Evolutionary conservation across 2,113 vertebrate species (phyloP).

Genomic region (Rostratula benghalensis): DNA sequence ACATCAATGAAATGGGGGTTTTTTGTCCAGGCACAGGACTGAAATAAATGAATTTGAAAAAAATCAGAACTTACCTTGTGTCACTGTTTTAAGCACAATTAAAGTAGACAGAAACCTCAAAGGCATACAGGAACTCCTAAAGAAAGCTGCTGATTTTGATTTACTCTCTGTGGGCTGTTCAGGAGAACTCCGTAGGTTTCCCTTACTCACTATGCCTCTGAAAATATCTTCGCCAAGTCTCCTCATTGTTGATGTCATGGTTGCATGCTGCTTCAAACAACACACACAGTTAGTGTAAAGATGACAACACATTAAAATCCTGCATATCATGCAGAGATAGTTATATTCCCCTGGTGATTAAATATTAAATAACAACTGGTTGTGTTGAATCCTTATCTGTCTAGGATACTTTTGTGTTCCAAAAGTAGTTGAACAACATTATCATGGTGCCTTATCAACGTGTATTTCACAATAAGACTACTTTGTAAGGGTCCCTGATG

Average conservation of each 20-base stretch:
- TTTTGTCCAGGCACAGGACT: not conserved
- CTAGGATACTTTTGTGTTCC: not conserved
- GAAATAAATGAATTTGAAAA: not conserved
- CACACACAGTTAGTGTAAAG: not conserved
- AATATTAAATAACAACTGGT: not conserved
- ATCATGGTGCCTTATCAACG: not conserved
- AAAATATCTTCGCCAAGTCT: slow-evolving; percentile 85
- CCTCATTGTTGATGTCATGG: slow-evolving; percentile 82
- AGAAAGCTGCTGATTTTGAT: slow-evolving; percentile 73
- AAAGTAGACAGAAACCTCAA: slow-evolving; percentile 83
- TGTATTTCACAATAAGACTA: not conserved
- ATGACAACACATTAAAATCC: not conserved
- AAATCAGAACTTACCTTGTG: slow-evolving; percentile 79
- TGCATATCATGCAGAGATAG: not conserved
- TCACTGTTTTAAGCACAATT: slow-evolving; percentile 86
- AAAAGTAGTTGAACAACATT: not conserved
- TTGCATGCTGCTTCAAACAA: slow-evolving; percentile 69
- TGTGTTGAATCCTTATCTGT: not conserved
- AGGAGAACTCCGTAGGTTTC: not conserved
- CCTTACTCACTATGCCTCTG: slow-evolving; percentile 70
- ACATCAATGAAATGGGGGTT: not conserved
- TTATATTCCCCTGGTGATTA: not conserved
- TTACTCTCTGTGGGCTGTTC: slow-evolving; percentile 57
- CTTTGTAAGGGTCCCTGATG: not conserved
- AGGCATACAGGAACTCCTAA: slow-evolving; percentile 80